Base-by-base conservation (phyloP, 2,113 vertebrate genomes). In the Myotis lucifugus region DNA sequence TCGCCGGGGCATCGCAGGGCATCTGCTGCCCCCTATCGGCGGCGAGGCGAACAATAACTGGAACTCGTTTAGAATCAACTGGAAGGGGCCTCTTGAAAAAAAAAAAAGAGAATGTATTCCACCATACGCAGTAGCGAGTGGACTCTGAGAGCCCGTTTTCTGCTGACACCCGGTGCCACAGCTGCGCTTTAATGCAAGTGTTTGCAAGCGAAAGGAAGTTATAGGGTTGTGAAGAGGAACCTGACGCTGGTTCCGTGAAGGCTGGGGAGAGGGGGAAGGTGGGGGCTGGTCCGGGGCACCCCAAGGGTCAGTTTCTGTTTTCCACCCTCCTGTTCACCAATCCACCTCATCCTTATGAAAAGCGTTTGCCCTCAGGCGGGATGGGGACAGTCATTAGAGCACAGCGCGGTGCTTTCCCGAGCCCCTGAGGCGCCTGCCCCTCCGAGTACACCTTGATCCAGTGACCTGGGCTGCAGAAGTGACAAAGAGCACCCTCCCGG, bases 1-100 rank as follows among this genome's bases (percentile, higher is more conserved):
- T 40, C 21, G 69, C 74, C 61, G 0, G 46, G 54, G 91, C 76
- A 76, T 87, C 37, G 64, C 69, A 79, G 96, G n/a, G 87, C 84
- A 54, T 56, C 94, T 95, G 78, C 96, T 93, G 96, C 97, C 96
- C 96, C 96, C 97, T 97, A 17, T 97, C 69, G 95, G 94, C 25
- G n/a, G 21, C 10, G n/a, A 56, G 37, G 46, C 12, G 70, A 82
- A 92, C 74, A 92, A 50, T 2, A 77, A 52, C 73, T 64, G 32
- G n/a, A 85, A 32, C 11, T 90, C 17, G 1, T 23, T 78, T 50
- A 67, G 48, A 77, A 84, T 52, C 93, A 3, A 42, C 83, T 61
- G n/a, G 70, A 87, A 83, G 73, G 85, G 85, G 96, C 96, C 94
- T 92, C 83, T 40, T 9, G 69, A 78, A 61, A 29, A 18, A 82